Evolutionary conservation across 2,113 vertebrate species (phyloP).

Genomic region (Halichoeres trimaculatus): DNA sequence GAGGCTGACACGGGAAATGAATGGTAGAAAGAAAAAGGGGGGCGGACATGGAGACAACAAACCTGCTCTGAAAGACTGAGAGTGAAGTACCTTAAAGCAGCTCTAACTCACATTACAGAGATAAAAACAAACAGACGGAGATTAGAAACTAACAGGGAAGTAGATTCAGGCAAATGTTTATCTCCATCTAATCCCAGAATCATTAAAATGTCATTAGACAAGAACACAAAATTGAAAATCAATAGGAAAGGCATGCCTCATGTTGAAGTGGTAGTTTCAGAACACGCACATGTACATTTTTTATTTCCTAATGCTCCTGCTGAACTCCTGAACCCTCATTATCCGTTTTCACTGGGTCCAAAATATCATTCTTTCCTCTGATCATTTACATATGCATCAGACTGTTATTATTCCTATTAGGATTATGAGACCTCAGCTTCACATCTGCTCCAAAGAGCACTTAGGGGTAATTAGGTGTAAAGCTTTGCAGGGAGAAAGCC

Average conservation of each 20-base stretch:
- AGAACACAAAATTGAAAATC: conserved; percentile 58
- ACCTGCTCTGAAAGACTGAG: conserved; percentile 13
- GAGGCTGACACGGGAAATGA: conserved; percentile 35
- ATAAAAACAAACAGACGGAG: conserved; percentile 29
- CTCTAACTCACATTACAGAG: conserved; percentile 41
- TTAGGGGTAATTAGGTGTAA: conserved; percentile 78
- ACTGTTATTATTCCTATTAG: conserved; percentile 76
- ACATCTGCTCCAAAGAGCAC: conserved; percentile 56
- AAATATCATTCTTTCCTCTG: conserved; percentile 62
- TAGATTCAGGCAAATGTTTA: conserved; percentile 63
- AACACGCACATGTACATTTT: conserved; percentile 35
- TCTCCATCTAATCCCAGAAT: conserved; percentile 59
- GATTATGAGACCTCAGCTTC: conserved; percentile 67
- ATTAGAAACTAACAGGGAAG: conserved; percentile 7
- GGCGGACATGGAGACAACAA: conserved; percentile 32
- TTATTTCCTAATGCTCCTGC: conserved; percentile 61
- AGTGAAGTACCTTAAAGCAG: conserved; percentile 35
- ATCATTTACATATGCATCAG: conserved; percentile 78
- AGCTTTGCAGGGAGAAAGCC: conserved; percentile 45
- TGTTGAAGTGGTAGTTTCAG: conserved; percentile 36
- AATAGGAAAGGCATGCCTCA: conserved; percentile 49
- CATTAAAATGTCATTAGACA: conserved; percentile 64
- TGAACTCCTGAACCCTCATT: conserved; percentile 84
- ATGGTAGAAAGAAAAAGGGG: conserved; percentile 6
- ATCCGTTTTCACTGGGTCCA: conserved; percentile 55